Conservation (phyloP, 2,888 invertebrate species). For the Xestobium rufovillosum region DNA sequence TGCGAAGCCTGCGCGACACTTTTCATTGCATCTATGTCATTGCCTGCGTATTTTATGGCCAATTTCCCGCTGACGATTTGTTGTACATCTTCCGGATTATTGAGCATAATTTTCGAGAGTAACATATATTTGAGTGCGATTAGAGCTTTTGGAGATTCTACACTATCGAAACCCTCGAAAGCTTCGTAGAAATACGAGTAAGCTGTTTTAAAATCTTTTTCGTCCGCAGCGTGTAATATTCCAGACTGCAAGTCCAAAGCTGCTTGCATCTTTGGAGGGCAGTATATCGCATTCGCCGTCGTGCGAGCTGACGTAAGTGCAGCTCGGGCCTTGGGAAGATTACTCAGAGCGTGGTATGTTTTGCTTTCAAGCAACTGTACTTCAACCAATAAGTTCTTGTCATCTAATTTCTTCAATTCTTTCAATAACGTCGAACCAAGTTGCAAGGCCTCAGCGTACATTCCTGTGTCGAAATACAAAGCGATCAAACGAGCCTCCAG, state of each 20-base stretch:
- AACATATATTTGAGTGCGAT: slow-evolving; percentile 99
- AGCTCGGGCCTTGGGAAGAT: slow-evolving; percentile 92
- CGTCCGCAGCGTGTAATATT: slow-evolving; percentile 98
- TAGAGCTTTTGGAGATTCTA: slow-evolving; percentile 84
- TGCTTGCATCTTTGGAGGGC: slow-evolving; percentile 97
- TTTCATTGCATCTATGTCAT: slow-evolving; percentile 97
- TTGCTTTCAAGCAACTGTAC: slow-evolving; percentile 97
- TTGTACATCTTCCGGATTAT: slow-evolving; percentile 92
- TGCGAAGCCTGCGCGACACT: slow-evolving; percentile 94
- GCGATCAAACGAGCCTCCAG: slow-evolving; percentile 92
- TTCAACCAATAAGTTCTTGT: slow-evolving; percentile 97
- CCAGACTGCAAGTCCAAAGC: slow-evolving; percentile 96
- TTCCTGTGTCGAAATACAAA: slow-evolving; percentile 85
- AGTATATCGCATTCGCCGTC: slow-evolving; percentile 99
- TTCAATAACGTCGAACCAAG: slow-evolving; percentile 80
- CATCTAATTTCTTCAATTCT: slow-evolving; percentile 97
- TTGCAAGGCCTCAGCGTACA: slow-evolving; percentile 79
- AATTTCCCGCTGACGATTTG: slow-evolving; percentile 94
- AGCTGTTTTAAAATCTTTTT: slow-evolving; percentile 98
- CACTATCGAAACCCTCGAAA: slow-evolving; percentile 96
- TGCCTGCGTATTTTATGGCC: slow-evolving; percentile 92
- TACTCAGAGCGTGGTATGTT: slow-evolving; percentile 95
- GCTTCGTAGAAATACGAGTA: slow-evolving; percentile 99
- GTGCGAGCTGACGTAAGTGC: slow-evolving; percentile 96
- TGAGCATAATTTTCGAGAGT: slow-evolving; percentile 96